Percentiles rank a stretch among this genome's conserved stretches.
These are phyloP conservation scores for Fistularia tabacaria DNA, from an alignment of 2,797 vertebrate genomes.

Conservation along the genomic window DNA sequence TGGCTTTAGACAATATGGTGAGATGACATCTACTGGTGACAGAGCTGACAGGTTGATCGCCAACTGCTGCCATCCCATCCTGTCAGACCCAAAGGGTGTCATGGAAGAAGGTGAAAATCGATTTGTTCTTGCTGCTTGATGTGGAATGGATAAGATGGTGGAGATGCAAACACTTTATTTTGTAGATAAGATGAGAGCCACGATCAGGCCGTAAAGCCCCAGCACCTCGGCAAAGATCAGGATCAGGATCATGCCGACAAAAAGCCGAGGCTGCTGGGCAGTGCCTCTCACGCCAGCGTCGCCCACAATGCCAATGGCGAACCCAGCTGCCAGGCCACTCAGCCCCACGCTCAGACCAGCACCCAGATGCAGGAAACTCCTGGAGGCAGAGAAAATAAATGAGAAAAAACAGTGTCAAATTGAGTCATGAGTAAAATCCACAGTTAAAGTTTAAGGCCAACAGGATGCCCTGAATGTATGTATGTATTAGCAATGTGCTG, in stretches of 20 bases:
- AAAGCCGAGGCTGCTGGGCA: slow-evolving; percentile 96
- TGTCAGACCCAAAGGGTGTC: slow-evolving; percentile 62
- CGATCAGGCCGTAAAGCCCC: slow-evolving; percentile 97
- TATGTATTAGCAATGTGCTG: no score
- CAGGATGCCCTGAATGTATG: no score
- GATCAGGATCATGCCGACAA: slow-evolving; percentile 99
- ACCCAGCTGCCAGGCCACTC: slow-evolving; percentile 95
- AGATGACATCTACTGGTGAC: slow-evolving; percentile 57
- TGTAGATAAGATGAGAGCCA: slow-evolving; percentile 97
- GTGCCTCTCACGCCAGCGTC: slow-evolving; percentile 96
- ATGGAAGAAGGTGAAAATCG: slow-evolving; percentile 69
- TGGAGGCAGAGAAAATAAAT: slow-evolving; percentile 37
- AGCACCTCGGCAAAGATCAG: slow-evolving; percentile 98
- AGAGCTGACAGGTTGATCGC: slow-evolving; percentile 35
- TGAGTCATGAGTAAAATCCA: no score
- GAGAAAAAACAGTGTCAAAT: no score
- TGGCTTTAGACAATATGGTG: slow-evolving; percentile 64
- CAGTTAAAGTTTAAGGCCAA: no score
- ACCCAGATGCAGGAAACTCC: slow-evolving; percentile 97
- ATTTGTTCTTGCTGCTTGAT: slow-evolving; percentile 71
- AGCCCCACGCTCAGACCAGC: slow-evolving; percentile 96
- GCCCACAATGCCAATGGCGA: slow-evolving; percentile 97
- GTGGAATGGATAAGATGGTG: slow-evolving; percentile 71
- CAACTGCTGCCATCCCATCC: slow-evolving; percentile 61
- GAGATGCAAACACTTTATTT: slow-evolving; percentile 76